Evolutionary conservation across 2,113 vertebrate species (phyloP).

Genomic region (Apaloderma vittatum): DNA sequence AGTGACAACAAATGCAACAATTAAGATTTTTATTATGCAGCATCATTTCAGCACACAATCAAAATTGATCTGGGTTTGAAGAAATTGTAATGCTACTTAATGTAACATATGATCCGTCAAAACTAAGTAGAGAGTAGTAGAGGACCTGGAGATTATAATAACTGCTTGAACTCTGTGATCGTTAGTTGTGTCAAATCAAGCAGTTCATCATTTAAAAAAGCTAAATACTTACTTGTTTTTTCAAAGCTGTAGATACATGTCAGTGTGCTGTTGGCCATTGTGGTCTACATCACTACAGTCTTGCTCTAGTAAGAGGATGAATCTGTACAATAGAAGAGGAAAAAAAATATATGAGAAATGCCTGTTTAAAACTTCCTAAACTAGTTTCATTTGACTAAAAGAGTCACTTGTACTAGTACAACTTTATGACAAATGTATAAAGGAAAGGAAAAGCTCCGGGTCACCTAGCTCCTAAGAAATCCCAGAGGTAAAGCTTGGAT

Average conservation of each 20-base stretch:
- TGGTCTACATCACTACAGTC: background rate
- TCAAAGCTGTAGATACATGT: background rate
- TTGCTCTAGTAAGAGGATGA: background rate
- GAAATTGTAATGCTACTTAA: background rate
- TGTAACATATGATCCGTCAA: background rate
- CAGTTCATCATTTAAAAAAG: background rate
- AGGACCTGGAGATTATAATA: background rate
- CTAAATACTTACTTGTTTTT: background rate
- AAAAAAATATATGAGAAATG: background rate
- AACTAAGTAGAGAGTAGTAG: background rate
- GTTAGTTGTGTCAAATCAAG: background rate
- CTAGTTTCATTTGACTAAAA: background rate
- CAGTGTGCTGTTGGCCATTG: background rate
- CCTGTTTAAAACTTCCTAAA: background rate
- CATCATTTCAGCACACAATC: background rate
- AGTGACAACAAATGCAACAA: background rate
- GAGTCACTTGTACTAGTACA: background rate
- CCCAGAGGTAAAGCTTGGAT: background rate
- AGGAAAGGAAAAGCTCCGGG: background rate
- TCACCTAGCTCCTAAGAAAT: background rate
- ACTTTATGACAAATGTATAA: background rate
- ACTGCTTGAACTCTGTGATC: background rate
- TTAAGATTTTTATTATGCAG: background rate
- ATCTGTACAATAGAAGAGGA: background rate
- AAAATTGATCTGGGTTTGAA: background rate